These are phyloP conservation scores for Argopecten irradians DNA, from an alignment of 1,140 invertebrate genomes.

Conservation along the genomic window DNA sequence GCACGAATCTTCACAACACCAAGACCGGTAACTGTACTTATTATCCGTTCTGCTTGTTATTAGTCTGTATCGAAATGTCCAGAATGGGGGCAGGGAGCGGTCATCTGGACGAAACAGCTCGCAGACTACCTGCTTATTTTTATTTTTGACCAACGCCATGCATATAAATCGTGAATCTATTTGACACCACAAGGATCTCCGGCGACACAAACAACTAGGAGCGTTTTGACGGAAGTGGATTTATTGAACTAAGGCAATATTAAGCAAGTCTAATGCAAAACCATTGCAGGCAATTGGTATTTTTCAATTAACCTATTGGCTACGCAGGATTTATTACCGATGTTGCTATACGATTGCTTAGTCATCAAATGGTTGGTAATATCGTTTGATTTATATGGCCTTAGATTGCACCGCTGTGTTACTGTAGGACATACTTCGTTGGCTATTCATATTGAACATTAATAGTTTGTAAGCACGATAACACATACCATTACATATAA, in stretches of 20 bases:
- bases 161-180: background rate
- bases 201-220: background rate
- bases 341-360: no score
- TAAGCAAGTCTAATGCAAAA: background rate
- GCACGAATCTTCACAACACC: background rate
- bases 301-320: background rate
- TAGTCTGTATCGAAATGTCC: slow-evolving; percentile 10
- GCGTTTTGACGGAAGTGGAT: background rate
- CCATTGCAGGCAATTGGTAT: background rate
- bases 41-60: background rate
- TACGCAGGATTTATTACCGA: no score
- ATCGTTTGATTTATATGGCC: no score
- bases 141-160: background rate
- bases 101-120: background rate
- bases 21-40: background rate
- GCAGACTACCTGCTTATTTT: background rate
- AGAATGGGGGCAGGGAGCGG: background rate
- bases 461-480: no score
- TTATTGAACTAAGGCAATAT: background rate
- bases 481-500: no score
- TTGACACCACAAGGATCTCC: background rate
- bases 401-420: no score
- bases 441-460: no score
- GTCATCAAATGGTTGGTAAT: no score
- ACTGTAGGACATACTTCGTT: no score